Evolutionary conservation across 2,888 invertebrate species (phyloP).

Genomic region (Andrena minutula): DNA sequence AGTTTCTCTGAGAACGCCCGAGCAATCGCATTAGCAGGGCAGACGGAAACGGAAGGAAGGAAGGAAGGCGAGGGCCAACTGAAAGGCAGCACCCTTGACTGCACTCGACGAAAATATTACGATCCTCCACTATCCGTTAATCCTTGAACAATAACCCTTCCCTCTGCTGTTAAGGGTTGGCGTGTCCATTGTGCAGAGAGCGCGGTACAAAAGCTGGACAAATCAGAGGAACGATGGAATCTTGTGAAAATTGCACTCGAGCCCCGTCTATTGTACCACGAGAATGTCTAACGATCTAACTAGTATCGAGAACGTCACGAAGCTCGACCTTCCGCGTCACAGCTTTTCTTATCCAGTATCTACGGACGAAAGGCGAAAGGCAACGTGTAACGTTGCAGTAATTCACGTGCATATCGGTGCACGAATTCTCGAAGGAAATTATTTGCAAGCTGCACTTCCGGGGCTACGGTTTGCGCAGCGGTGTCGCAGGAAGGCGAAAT

Average conservation of each 20-base stretch:
- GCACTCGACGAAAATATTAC: slow-evolving; percentile 32
- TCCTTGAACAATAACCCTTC: slow-evolving; percentile 21
- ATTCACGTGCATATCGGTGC: background rate
- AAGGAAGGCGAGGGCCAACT: slow-evolving; percentile 23
- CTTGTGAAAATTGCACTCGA: background rate
- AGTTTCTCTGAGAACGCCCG: slow-evolving; percentile 42
- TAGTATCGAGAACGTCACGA: background rate
- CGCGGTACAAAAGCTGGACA: too few species aligned
- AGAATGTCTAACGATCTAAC: background rate
- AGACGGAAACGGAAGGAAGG: slow-evolving; percentile 38
- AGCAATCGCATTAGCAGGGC: slow-evolving; percentile 33
- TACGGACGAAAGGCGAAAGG: background rate
- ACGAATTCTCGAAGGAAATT: slow-evolving; percentile 47
- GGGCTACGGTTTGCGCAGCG: background rate
- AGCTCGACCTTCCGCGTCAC: background rate
- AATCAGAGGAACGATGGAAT: slow-evolving; percentile 4
- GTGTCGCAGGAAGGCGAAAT: slow-evolving; percentile 21
- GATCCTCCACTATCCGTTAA: slow-evolving; percentile 39
- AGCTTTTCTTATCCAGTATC: background rate
- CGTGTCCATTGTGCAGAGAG: slow-evolving; percentile 1
- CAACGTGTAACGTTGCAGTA: background rate
- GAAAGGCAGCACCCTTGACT: slow-evolving; percentile 25
- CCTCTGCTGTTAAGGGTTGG: background rate
- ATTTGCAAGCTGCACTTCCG: slow-evolving; percentile 14
- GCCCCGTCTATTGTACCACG: background rate